Percentiles rank a stretch among this genome's conserved stretches.
Evolutionary conservation across 1,140 invertebrate genomes (phyloP).

Genomic region (Eumaeus atala): DNA sequence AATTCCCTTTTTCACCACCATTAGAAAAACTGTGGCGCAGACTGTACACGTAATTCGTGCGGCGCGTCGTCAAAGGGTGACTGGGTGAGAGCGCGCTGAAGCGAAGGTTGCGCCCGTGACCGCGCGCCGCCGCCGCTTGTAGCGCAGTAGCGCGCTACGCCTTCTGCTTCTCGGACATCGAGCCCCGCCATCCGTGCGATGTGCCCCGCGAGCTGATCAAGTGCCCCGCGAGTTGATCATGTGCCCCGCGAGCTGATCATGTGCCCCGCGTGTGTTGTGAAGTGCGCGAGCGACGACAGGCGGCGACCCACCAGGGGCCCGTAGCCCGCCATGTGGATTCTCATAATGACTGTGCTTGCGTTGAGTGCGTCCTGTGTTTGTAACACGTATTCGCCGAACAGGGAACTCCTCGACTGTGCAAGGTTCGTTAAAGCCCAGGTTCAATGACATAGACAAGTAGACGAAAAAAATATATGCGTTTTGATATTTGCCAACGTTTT

Average conservation of each 20-base stretch:
- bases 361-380: constrained; percentile 45
- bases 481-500: too few species aligned
- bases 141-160: constrained; percentile 56
- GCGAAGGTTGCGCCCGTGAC: constrained; percentile 70
- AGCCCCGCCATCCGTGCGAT: constrained; percentile 1
- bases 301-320: constrained; percentile 33
- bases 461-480: too few species aligned
- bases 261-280: constrained; percentile 32
- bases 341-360: constrained; percentile 43
- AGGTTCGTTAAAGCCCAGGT: constrained; percentile 44
- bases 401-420: constrained; percentile 62
- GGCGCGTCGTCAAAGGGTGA: constrained; percentile 51
- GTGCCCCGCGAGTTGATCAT: constrained; percentile 28
- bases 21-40: too few species aligned
- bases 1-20: too few species aligned
- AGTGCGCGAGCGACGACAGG: constrained; percentile 45
- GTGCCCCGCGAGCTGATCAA: constrained; percentile 22
- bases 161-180: constrained; percentile 58
- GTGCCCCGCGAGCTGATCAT: constrained; percentile 41
- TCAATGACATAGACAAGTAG: too few species aligned
- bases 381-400: constrained; percentile 48
- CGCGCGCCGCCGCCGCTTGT: constrained; percentile 48
- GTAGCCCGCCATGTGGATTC: constrained; percentile 53
- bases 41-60: too few species aligned
- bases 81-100: constrained; percentile 42